These are phyloP conservation scores for Chloropsis hardwickii DNA, from an alignment of 2,113 vertebrate species.

Conservation along the genomic window DNA sequence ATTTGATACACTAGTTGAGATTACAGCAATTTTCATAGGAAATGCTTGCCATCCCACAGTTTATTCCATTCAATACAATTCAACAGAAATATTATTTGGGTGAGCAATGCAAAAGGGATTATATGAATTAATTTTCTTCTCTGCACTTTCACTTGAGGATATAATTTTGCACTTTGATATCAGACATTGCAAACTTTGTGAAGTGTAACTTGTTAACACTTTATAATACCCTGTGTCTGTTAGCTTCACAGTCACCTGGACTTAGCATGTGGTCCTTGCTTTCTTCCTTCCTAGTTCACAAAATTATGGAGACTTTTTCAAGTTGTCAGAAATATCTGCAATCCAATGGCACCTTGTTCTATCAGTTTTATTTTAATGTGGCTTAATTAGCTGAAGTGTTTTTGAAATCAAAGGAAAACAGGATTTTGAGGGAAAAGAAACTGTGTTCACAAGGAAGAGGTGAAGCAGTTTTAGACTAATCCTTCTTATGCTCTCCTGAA, in stretches of 20 bases:
- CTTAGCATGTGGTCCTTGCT: not conserved
- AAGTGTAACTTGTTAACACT: not conserved
- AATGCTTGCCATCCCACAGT: not conserved
- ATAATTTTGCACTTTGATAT: not conserved
- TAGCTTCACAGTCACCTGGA: not conserved
- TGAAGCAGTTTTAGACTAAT: not conserved
- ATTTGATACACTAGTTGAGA: not conserved
- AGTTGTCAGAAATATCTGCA: not conserved
- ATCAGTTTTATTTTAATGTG: not conserved
- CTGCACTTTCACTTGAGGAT: not conserved
- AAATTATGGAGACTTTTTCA: not conserved
- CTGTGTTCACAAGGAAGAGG: not conserved
- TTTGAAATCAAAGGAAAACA: not conserved
- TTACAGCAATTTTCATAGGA: not conserved
- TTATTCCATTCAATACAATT: not conserved
- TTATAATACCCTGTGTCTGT: not conserved
- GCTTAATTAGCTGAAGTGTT: not conserved
- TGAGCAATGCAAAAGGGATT: not conserved
- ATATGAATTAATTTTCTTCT: not conserved
- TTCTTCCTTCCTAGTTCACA: not conserved
- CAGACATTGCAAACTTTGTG: not conserved
- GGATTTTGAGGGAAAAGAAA: not conserved
- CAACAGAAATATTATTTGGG: not conserved
- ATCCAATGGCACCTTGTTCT: not conserved
- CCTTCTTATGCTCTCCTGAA: not conserved